phyloP scores from a whole-genome alignment of 2,888 invertebrate species.

The Tridacna gigas region DNA sequence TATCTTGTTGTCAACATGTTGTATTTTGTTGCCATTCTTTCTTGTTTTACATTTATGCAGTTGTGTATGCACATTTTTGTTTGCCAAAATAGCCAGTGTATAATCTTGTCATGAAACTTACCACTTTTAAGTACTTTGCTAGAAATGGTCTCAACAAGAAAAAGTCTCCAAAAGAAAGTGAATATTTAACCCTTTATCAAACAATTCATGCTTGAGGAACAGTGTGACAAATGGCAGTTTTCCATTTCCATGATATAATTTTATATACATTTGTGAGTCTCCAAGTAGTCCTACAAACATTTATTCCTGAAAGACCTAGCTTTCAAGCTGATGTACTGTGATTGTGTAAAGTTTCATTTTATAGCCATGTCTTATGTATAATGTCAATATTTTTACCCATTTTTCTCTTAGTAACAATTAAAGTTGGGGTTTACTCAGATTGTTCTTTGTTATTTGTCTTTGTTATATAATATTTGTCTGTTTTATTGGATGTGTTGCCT shows the following conservation, averaged over 20 bases:
- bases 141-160: no score
- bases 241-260: no score
- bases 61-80: neutral
- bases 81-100: constrained; percentile 30
- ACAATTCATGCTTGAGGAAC: no score
- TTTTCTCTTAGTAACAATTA: constrained; percentile 18
- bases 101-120: constrained; percentile 18
- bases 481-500: no score
- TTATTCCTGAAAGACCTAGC: no score
- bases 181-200: no score
- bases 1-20: constrained; percentile 6
- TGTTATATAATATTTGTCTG: no score
- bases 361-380: constrained; percentile 9
- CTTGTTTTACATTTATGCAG: neutral
- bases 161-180: no score
- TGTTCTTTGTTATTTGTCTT: neutral
- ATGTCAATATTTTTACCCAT: constrained; percentile 27
- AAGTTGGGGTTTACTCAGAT: constrained; percentile 24
- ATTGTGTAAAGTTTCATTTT: neutral
- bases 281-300: no score
- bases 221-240: no score
- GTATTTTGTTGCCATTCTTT: neutral
- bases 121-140: no score
- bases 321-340: neutral
- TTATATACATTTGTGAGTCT: no score